Percentiles rank a stretch among this genome's conserved stretches.
phyloP scores from a whole-genome alignment of 1,140 invertebrate genomes.

The Papilio helenus region DNA sequence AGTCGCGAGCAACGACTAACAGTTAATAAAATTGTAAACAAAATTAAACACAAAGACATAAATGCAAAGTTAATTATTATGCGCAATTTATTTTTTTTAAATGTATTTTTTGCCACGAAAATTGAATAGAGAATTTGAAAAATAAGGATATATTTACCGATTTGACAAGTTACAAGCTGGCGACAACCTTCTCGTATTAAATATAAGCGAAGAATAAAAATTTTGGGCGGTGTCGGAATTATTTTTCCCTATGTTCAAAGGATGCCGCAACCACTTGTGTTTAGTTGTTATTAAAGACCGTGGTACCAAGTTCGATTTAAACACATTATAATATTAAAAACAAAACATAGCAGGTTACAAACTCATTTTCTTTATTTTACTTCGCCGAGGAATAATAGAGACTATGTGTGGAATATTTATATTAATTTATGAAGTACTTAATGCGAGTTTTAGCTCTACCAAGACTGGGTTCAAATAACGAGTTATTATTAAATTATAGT shows the following conservation, averaged over 20 bases:
- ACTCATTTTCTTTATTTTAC: too few species aligned
- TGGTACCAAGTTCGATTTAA: slow-evolving; percentile 40
- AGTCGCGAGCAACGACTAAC: too few species aligned
- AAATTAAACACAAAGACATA: not conserved
- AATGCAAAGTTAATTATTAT: not conserved
- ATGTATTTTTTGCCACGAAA: too few species aligned
- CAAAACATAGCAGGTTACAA: too few species aligned
- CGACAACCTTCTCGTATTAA: not conserved
- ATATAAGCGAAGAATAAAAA: not conserved
- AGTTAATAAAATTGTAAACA: not conserved
- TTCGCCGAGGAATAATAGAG: too few species aligned
- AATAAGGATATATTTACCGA: not conserved
- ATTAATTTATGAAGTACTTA: not conserved
- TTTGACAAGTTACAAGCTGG: not conserved
- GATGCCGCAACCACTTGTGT: slow-evolving; percentile 26
- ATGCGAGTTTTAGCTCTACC: not conserved
- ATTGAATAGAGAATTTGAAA: too few species aligned
- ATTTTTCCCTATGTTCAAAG: slow-evolving; percentile 42
- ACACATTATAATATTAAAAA: not conserved
- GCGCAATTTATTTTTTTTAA: too few species aligned
- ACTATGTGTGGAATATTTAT: too few species aligned
- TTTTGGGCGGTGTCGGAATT: slow-evolving; percentile 9
- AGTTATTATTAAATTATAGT: too few species aligned
- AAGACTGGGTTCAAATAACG: not conserved
- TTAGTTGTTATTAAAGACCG: slow-evolving; percentile 14